Evolutionary conservation across 2,888 invertebrate genomes (phyloP).

Genomic region (Fabriciana adippe): DNA sequence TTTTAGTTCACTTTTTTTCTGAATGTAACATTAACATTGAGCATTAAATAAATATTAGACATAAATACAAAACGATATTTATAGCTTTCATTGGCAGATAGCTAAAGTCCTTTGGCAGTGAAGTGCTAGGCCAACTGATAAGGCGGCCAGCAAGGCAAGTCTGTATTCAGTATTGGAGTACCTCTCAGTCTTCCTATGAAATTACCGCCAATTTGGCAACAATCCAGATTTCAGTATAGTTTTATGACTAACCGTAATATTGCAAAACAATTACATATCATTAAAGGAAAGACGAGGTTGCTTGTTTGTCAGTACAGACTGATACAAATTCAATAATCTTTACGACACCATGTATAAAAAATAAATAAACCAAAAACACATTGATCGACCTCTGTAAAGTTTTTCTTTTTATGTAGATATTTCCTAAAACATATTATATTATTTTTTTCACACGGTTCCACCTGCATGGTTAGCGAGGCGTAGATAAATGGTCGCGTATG

Average conservation of each 20-base stretch:
- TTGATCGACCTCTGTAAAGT: background rate
- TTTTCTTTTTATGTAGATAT: background rate
- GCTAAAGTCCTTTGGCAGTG: constrained; percentile 40
- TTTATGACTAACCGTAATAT: constrained; percentile 22
- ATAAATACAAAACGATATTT: constrained; percentile 23
- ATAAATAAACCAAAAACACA: background rate
- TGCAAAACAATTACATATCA: constrained; percentile 24
- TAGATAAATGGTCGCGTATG: no score
- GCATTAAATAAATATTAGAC: background rate
- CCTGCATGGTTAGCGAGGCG: no score
- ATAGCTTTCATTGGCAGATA: constrained; percentile 20
- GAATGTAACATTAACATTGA: background rate
- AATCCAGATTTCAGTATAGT: constrained; percentile 29
- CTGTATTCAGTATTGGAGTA: constrained; percentile 32
- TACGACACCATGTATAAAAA: background rate
- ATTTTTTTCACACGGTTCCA: no score
- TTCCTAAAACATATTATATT: no score
- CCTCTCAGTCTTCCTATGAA: constrained; percentile 36
- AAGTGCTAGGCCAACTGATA: constrained; percentile 36
- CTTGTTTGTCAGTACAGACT: background rate
- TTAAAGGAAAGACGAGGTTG: constrained; percentile 7
- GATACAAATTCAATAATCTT: background rate
- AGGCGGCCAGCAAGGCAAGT: constrained; percentile 33
- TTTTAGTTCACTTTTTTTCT: no score
- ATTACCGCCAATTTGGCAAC: constrained; percentile 41